These are phyloP conservation scores for Steinernema hermaphroditum DNA, from an alignment of 2,888 invertebrate genomes.

Conservation along the genomic window DNA sequence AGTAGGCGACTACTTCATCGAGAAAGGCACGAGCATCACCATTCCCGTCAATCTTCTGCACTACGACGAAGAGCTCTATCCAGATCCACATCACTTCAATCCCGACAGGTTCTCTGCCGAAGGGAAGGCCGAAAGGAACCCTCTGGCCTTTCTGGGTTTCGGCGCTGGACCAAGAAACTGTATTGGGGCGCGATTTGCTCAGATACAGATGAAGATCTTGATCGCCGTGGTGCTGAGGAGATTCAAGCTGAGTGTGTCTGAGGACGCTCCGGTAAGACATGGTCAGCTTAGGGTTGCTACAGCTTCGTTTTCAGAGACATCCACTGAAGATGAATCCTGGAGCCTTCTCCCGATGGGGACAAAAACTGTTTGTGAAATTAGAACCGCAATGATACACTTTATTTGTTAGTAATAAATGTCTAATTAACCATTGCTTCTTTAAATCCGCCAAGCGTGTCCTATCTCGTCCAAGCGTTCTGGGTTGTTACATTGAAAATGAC, in stretches of 20 bases:
- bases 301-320: background rate
- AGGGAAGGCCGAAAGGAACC: constrained; percentile 26
- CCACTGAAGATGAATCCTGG: background rate
- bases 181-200: background rate
- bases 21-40: constrained; percentile 29
- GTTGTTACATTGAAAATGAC: too few relatives aligned
- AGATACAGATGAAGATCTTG: background rate
- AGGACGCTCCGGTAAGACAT: background rate
- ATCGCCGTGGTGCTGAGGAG: background rate
- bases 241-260: background rate
- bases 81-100: constrained; percentile 39
- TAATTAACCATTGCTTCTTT: too few relatives aligned
- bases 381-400: background rate
- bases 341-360: background rate
- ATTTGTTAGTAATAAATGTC: background rate
- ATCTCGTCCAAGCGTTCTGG: too few relatives aligned
- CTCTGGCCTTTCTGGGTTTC: constrained; percentile 36
- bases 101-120: constrained; percentile 37
- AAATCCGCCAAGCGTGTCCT: too few relatives aligned
- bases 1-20: background rate
- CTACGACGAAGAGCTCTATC: constrained; percentile 40
- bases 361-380: background rate
- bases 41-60: constrained; percentile 36
- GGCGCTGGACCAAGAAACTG: constrained; percentile 33
- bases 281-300: too few relatives aligned